phyloP scores from a whole-genome alignment of 2,797 vertebrate species.

The Coranthus polyacanthus region DNA sequence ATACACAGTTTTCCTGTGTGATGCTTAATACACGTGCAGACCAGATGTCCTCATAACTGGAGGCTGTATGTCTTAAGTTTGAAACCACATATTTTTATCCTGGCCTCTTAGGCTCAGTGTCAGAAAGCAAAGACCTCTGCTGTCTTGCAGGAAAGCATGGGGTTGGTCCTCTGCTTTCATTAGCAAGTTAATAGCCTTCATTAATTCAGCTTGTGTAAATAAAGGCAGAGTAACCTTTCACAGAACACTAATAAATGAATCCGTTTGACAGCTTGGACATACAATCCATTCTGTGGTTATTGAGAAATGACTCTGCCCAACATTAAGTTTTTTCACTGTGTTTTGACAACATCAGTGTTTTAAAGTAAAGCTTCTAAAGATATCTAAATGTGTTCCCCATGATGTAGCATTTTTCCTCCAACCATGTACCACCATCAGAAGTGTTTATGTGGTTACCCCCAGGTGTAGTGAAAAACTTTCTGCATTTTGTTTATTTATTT shows the following conservation, averaged over 20 bases:
- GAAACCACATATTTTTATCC: constrained; percentile 11
- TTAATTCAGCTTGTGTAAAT: constrained; percentile 20
- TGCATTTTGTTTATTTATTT: constrained; percentile 2
- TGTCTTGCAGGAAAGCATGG: neutral
- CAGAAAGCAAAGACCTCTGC: constrained; percentile 25
- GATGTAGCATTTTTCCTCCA: constrained; percentile 44
- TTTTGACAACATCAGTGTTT: constrained; percentile 12
- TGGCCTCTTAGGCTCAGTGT: constrained; percentile 12
- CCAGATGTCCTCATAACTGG: neutral
- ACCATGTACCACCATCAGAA: constrained; percentile 22
- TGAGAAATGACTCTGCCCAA: no score
- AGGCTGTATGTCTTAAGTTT: constrained; percentile 6
- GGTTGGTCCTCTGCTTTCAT: constrained; percentile 33
- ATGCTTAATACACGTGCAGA: neutral
- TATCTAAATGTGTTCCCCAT: neutral
- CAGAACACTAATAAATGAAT: constrained; percentile 9
- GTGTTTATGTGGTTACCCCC: constrained; percentile 14
- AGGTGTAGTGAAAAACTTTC: constrained; percentile 12
- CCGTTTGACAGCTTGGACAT: constrained; percentile 17
- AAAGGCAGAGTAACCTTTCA: constrained; percentile 13
- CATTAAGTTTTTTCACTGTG: neutral
- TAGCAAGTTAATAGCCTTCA: constrained; percentile 2
- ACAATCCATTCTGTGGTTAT: no score
- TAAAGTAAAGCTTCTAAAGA: constrained; percentile 14
- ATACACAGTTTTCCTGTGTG: neutral